These are phyloP conservation scores for Spodoptera picta DNA, from an alignment of 2,888 invertebrate genomes.

Conservation along the genomic window DNA sequence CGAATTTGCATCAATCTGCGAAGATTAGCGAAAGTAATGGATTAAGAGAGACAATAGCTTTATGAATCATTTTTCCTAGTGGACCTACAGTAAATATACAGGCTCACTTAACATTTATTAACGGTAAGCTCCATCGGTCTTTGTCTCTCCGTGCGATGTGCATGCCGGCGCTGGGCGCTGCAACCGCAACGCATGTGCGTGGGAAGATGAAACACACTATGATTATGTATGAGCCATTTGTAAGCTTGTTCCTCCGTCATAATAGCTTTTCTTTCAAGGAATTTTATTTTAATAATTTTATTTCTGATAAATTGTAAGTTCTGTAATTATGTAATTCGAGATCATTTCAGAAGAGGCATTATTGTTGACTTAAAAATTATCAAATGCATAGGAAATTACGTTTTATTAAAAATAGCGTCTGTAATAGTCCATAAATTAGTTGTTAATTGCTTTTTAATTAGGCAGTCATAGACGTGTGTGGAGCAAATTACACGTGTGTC, in stretches of 20 bases:
- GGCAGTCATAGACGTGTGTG: neutral
- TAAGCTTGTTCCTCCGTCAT: constrained; percentile 57
- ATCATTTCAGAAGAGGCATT: no score
- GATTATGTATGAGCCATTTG: constrained; percentile 64
- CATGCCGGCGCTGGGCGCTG: constrained; percentile 2
- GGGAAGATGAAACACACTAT: constrained; percentile 64
- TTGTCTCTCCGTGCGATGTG: constrained; percentile 30
- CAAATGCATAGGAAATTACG: neutral
- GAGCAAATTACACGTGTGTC: constrained; percentile 57
- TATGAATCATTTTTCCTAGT: constrained; percentile 39
- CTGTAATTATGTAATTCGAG: constrained; percentile 9
- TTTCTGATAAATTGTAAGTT: constrained; percentile 10
- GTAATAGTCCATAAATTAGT: constrained; percentile 8
- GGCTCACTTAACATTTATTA: constrained; percentile 34
- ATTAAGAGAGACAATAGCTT: constrained; percentile 35
- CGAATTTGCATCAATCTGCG: constrained; percentile 47
- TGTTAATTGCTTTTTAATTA: constrained; percentile 2
- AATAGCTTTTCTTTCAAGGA: constrained; percentile 62
- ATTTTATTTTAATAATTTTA: constrained; percentile 43
- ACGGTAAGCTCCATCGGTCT: constrained; percentile 43
- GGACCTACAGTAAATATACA: constrained; percentile 22
- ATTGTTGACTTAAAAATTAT: neutral
- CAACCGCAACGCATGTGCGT: constrained; percentile 59
- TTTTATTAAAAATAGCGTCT: constrained; percentile 1
- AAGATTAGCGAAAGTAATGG: constrained; percentile 38